Percentiles rank a stretch among this genome's conserved stretches.
phyloP scores from a whole-genome alignment of 2,797 vertebrate genomes.

The Lutjanus argentimaculatus region DNA sequence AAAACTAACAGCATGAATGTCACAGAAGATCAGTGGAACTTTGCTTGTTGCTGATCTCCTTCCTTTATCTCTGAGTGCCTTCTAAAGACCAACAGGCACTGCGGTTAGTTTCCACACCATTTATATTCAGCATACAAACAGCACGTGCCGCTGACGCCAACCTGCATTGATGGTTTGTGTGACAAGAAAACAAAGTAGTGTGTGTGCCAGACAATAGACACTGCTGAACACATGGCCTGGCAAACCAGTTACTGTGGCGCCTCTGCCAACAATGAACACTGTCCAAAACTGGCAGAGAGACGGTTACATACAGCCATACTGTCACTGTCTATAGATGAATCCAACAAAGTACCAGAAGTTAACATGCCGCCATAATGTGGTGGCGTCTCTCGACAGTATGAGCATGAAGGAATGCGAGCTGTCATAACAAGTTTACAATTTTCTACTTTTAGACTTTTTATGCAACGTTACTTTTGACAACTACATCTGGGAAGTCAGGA shows the following conservation, averaged over 20 bases:
- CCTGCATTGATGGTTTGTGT: neutral
- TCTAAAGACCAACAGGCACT: neutral
- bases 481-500: too few relatives aligned
- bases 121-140: neutral
- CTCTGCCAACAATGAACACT: neutral
- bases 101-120: neutral
- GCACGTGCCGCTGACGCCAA: neutral
- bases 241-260: neutral
- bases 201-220: constrained; percentile 21
- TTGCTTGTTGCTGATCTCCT: neutral
- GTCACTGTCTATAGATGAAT: neutral
- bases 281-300: neutral
- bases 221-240: neutral
- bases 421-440: too few relatives aligned
- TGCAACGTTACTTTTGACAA: too few relatives aligned
- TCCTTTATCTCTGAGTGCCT: neutral
- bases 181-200: constrained; percentile 12
- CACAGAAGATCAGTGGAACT: neutral
- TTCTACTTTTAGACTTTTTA: too few relatives aligned
- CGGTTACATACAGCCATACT: neutral
- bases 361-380: too few relatives aligned
- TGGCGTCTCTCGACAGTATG: too few relatives aligned
- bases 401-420: too few relatives aligned
- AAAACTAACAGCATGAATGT: too few relatives aligned
- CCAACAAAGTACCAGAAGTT: too few relatives aligned